These are phyloP conservation scores for Aurelia aurita DNA, from an alignment of 30 jellyfish, hydroid and myxozoan genomes.

Conservation along the genomic window DNA sequence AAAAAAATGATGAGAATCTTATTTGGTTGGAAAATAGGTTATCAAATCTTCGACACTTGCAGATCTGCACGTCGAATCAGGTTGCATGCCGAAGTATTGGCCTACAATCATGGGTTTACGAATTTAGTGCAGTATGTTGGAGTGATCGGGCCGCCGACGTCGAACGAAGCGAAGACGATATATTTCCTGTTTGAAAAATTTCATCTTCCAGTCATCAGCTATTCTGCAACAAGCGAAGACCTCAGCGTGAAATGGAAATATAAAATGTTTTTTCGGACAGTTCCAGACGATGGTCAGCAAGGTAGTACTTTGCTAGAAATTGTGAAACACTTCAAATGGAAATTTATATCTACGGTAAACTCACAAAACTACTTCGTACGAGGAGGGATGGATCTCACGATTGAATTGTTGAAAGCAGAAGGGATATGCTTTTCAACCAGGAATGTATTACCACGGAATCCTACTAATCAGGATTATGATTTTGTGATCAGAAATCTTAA, in stretches of 20 bases:
- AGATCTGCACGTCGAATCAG: no score
- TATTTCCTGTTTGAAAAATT: constrained; percentile 41
- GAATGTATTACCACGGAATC: constrained; percentile 16
- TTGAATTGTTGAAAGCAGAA: neutral
- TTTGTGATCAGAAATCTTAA: constrained; percentile 13
- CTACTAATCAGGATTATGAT: constrained; percentile 41
- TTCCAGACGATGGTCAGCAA: constrained; percentile 64
- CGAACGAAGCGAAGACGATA: constrained; percentile 58
- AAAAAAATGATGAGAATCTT: no score
- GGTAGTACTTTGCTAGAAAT: constrained; percentile 36
- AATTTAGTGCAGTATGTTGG: constrained; percentile 10
- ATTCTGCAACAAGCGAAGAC: constrained; percentile 71
- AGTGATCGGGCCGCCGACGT: constrained; percentile 66
- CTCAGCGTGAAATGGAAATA: constrained; percentile 45
- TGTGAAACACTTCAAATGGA: constrained; percentile 62
- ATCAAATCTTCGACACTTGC: no score
- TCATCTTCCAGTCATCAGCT: constrained; percentile 40
- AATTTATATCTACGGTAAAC: constrained; percentile 55
- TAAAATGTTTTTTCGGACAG: constrained; percentile 68
- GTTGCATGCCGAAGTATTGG: no score
- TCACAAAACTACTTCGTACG: constrained; percentile 69
- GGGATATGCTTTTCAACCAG: constrained; percentile 64
- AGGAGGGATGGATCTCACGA: constrained; percentile 32
- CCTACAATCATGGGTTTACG: no score
- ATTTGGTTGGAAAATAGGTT: no score